Evolutionary conservation across 1,140 invertebrate genomes (phyloP), one percentile per base, ranked within the genome.

Genomic region (Rhopalosiphum maidis): DNA sequence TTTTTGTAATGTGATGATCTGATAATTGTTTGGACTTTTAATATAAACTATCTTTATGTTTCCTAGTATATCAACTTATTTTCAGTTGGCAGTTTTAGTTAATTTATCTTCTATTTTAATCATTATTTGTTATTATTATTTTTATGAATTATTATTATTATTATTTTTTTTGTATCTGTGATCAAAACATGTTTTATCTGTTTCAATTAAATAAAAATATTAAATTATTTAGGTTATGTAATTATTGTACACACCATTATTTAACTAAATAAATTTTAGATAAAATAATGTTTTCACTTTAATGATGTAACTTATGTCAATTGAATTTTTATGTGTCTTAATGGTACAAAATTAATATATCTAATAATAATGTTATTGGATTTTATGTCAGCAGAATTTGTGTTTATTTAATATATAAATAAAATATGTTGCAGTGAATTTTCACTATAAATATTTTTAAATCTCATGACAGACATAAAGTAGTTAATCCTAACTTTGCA

Each of bases 261-360:
- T 60, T 68, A 90, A 90, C 22, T 68, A 90, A 68, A 68, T 90
- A 30, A 1, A 90, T 90, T 90, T 90, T 68, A 46, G 41, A 90
- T 90, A 30, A 43, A 90, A 41, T 68, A 68, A 30, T 43, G 23
- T 55, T 90, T 54, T 90, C 87, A 90, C 51, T 41, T 90, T n/a
- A 60, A 41, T 90, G 51, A 37, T 93, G 91, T 93, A 93, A 93
- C 91, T 86, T 15, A 55, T 93, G 91, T 93, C 91, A 93, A 93
- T 93, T 93, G 48, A 93, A 93, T 93, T 93, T 82, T 30, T 90
- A 90, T 30, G 23, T 90, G 51, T 68, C 25, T 88, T 68, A 6
- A 68, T 90, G 55, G 89, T 90, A 90, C 89, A 90, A 90, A 90
- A 30, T 60, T 25, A 43, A 90, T 35, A 21, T 41, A 6, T 90